Percentiles rank a stretch among this genome's conserved stretches.
Conservation (phyloP, 2,888 invertebrate species). For the Chrysomela aeneicollis region DNA sequence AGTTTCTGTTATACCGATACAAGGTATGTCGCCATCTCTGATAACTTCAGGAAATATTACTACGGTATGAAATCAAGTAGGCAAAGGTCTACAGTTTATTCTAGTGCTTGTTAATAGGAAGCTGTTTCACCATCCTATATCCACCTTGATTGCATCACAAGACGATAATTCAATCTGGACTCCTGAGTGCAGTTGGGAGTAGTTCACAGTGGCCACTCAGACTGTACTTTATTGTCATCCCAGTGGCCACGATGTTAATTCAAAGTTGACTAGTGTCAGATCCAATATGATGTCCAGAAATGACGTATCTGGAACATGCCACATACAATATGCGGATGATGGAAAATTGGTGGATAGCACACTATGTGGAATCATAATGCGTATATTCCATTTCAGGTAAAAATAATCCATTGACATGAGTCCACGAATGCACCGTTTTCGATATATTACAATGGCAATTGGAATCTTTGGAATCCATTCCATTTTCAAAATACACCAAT, state of each 20-base stretch:
- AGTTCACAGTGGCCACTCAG: conserved; percentile 1
- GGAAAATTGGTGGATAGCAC: too few relatives aligned
- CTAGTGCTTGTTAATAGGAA: background rate
- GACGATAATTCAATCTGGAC: conserved; percentile 5
- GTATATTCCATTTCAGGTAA: too few relatives aligned
- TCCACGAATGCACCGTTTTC: too few relatives aligned
- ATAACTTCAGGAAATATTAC: too few relatives aligned
- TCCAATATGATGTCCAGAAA: background rate
- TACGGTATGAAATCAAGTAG: too few relatives aligned
- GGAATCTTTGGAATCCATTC: too few relatives aligned
- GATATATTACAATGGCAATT: too few relatives aligned
- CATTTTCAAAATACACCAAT: too few relatives aligned
- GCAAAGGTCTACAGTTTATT: background rate
- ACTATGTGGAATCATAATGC: too few relatives aligned
- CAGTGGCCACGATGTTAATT: background rate
- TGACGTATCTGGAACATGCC: background rate
- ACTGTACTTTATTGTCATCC: conserved; percentile 1
- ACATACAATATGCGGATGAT: background rate
- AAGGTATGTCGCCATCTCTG: too few relatives aligned
- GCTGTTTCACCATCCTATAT: background rate
- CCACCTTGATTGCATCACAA: background rate
- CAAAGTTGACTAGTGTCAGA: background rate
- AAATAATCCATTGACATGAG: too few relatives aligned
- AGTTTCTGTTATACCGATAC: too few relatives aligned
- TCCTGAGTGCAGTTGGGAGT: conserved; percentile 3